These are phyloP conservation scores for Neotragus pygmaeus DNA, from an alignment of 2,113 vertebrate genomes.

Conservation along the genomic window DNA sequence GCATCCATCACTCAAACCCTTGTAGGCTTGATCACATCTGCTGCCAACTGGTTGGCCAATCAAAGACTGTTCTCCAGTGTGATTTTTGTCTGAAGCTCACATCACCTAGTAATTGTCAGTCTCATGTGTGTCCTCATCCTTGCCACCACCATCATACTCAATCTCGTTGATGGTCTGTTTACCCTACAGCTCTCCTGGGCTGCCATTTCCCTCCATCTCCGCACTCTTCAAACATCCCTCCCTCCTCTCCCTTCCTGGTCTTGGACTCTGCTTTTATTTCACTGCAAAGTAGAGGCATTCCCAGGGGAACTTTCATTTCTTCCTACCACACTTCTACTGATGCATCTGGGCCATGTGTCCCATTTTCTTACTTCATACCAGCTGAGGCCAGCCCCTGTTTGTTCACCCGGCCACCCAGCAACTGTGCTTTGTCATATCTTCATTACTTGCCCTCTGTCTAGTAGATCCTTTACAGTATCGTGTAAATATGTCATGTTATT, in stretches of 20 bases:
- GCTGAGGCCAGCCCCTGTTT: background rate
- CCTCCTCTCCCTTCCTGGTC: background rate
- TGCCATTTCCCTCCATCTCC: background rate
- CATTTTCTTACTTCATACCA: background rate
- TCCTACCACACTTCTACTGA: background rate
- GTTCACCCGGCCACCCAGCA: background rate
- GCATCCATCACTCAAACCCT: background rate
- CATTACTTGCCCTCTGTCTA: background rate
- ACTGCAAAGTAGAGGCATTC: background rate
- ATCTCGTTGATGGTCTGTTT: accelerated
- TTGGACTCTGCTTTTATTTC: background rate
- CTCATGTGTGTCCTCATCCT: no score
- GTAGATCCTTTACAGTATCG: background rate
- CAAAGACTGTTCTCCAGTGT: background rate
- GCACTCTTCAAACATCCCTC: background rate
- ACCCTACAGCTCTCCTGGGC: no score
- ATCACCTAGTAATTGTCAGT: background rate
- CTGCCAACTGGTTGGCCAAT: background rate
- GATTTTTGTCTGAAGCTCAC: background rate
- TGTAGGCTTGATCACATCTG: background rate
- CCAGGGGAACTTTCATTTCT: background rate
- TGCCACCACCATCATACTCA: background rate
- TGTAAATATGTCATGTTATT: background rate
- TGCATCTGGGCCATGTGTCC: accelerated
- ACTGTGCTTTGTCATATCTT: background rate